phyloP scores from a whole-genome alignment of 2,888 invertebrate genomes.

The Achlya flavicornis region DNA sequence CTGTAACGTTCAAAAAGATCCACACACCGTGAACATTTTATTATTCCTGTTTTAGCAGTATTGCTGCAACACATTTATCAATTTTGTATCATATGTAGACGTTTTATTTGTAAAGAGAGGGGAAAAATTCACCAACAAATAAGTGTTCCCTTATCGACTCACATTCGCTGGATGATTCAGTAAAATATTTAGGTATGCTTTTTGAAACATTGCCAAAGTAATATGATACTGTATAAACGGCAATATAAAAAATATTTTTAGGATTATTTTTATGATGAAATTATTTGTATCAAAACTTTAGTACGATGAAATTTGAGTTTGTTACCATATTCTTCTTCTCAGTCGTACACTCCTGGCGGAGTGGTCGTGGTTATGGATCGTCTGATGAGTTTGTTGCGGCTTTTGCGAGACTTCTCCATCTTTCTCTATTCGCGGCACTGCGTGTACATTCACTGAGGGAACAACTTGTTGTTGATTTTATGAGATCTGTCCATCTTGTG shows the following conservation, averaged over 20 bases:
- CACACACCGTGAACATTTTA: too few relatives aligned
- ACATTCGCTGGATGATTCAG: background rate
- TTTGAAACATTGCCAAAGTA: conserved; percentile 4
- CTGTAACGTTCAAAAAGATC: too few relatives aligned
- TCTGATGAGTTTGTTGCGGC: too few relatives aligned
- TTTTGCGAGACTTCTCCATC: too few relatives aligned
- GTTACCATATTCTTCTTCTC: too few relatives aligned
- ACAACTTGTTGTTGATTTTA: too few relatives aligned
- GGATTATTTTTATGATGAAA: background rate
- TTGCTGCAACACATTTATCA: background rate
- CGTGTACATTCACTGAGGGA: too few relatives aligned
- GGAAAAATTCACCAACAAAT: background rate
- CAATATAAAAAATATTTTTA: background rate
- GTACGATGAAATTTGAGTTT: too few relatives aligned
- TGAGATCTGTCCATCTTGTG: too few relatives aligned
- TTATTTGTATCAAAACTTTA: background rate
- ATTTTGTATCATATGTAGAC: conserved; percentile 4
- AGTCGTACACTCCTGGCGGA: too few relatives aligned
- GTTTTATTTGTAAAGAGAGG: background rate
- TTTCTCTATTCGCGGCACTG: too few relatives aligned
- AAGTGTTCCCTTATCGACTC: background rate
- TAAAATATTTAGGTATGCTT: conserved; percentile 1
- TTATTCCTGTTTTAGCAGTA: background rate
- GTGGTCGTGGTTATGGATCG: too few relatives aligned
- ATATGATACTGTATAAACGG: conserved; percentile 1